Conservation (phyloP, 2,797 vertebrate species). For the Chrosomus eos region DNA sequence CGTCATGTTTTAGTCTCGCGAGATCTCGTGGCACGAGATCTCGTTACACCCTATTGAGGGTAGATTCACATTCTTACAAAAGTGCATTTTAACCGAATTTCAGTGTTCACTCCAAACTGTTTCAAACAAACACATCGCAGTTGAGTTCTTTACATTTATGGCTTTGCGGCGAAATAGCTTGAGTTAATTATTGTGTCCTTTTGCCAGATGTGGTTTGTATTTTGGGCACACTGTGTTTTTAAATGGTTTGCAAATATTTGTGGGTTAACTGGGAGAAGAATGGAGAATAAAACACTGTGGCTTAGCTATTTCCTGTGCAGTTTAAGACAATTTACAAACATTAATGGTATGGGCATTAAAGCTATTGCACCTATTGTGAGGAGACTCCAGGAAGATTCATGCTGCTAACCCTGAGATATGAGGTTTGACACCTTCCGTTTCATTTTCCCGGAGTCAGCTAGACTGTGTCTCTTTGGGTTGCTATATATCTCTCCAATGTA, state of each 20-base stretch:
- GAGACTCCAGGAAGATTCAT: neutral
- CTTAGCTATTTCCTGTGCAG: slow-evolving; percentile 10
- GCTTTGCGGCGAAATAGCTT: neutral
- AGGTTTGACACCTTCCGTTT: neutral
- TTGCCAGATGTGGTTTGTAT: slow-evolving; percentile 39
- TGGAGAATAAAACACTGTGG: slow-evolving; percentile 15
- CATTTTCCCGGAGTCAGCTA: neutral
- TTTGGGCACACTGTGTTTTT: slow-evolving; percentile 14
- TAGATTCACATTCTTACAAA: neutral
- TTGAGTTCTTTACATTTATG: slow-evolving; percentile 19
- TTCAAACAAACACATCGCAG: slow-evolving; percentile 16
- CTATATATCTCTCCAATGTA: neutral
- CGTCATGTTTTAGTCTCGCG: too few relatives aligned
- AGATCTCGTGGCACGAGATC: too few relatives aligned
- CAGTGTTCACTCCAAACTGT: neutral
- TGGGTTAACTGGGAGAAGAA: slow-evolving; percentile 12
- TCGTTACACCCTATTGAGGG: too few relatives aligned
- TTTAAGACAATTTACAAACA: neutral
- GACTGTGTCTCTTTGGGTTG: neutral
- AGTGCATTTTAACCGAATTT: neutral
- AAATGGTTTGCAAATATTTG: slow-evolving; percentile 32
- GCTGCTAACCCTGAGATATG: neutral
- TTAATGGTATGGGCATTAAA: neutral
- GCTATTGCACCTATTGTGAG: neutral
- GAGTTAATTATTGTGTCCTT: neutral